phyloP scores from a whole-genome alignment of 2,888 invertebrate species.

The Laspeyria flexula region DNA sequence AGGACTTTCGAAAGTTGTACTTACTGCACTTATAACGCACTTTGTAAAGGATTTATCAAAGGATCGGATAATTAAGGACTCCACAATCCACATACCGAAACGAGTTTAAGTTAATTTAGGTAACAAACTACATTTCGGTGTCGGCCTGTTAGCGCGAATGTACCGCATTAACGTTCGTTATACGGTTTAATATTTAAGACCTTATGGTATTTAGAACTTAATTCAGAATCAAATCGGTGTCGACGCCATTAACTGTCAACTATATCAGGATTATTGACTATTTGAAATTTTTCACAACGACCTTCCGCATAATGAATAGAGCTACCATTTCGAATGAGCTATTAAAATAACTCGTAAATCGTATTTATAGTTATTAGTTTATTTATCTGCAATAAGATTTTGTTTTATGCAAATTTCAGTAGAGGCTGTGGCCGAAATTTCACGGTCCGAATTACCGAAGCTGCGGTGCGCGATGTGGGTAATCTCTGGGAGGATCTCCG shows the following conservation, averaged over 20 bases:
- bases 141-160: slow-evolving; percentile 32
- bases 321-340: slow-evolving; percentile 24
- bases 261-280: slow-evolving; percentile 62
- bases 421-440: slow-evolving; percentile 21
- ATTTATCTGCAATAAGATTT: slow-evolving; percentile 35
- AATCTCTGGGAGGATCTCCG: slow-evolving; percentile 17
- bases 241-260: slow-evolving; percentile 59
- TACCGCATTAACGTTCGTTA: slow-evolving; percentile 57
- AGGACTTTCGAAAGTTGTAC: too few relatives aligned
- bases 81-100: slow-evolving; percentile 44
- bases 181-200: slow-evolving; percentile 47
- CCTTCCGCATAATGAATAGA: slow-evolving; percentile 47
- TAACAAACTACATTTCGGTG: slow-evolving; percentile 32
- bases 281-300: slow-evolving; percentile 49
- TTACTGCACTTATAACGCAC: slow-evolving; percentile 1
- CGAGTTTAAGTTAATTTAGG: slow-evolving; percentile 52
- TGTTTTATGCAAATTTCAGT: slow-evolving; percentile 38
- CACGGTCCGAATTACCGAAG: slow-evolving; percentile 26
- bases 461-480: neutral
- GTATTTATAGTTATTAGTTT: slow-evolving; percentile 35
- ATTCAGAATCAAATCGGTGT: slow-evolving; percentile 57
- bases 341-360: slow-evolving; percentile 39
- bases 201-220: slow-evolving; percentile 59
- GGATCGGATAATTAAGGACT: slow-evolving; percentile 56
- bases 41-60: slow-evolving; percentile 40